These are phyloP conservation scores for Sapajus apella DNA, from an alignment of 2,113 vertebrate genomes.

Conservation along the genomic window DNA sequence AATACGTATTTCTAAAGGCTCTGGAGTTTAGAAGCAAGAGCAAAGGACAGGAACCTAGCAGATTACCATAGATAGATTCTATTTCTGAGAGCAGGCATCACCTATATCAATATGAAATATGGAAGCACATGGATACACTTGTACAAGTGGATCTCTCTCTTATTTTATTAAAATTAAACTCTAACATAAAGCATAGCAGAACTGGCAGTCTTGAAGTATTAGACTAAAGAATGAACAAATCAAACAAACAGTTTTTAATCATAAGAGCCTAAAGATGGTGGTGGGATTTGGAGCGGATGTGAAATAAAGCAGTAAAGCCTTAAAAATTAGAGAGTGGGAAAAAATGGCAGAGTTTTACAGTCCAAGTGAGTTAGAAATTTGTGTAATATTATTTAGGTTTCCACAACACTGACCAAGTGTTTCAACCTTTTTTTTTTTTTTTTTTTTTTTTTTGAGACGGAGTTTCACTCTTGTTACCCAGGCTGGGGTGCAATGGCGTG, in stretches of 20 bases:
- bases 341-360: neutral
- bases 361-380: neutral
- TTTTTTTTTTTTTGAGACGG: no score
- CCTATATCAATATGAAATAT: neutral
- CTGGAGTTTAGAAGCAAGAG: neutral
- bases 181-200: neutral
- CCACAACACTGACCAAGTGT: neutral
- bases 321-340: neutral
- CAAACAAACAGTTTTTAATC: constrained; percentile 49
- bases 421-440: neutral
- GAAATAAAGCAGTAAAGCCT: neutral
- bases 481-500: no score
- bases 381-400: neutral
- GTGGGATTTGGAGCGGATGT: neutral
- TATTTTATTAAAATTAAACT: constrained; percentile 38
- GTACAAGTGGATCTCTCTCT: neutral
- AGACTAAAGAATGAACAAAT: constrained; percentile 1
- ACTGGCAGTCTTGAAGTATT: neutral
- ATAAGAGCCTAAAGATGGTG: neutral
- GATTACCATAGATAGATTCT: neutral
- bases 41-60: neutral
- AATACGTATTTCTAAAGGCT: neutral
- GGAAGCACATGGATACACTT: neutral
- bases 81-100: neutral
- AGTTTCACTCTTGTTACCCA: no score